Conservation (phyloP, 35 echinoderm and acorn worm species). For the Chiridota heheva region DNA sequence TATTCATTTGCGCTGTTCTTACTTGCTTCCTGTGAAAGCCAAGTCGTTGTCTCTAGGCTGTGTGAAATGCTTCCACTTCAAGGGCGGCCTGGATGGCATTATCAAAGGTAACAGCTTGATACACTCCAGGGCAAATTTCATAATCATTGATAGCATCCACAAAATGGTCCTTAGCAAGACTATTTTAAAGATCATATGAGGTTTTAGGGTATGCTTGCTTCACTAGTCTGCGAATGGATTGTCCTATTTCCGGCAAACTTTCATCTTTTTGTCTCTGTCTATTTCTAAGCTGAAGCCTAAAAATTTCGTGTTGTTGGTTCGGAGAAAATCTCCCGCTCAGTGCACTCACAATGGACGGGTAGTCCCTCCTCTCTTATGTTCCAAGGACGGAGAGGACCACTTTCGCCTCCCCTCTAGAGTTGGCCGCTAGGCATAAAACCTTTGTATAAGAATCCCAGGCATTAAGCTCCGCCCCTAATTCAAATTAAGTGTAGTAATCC, state of each 20-base stretch:
- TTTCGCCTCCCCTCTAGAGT: conserved; percentile 6
- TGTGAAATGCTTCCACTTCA: conserved; percentile 51
- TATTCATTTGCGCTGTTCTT: neutral
- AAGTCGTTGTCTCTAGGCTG: conserved; percentile 14
- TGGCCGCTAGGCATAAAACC: conserved; percentile 18
- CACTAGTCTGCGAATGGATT: neutral
- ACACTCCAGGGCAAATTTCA: conserved; percentile 11
- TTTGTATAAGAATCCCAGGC: neutral
- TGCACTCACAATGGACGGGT: neutral
- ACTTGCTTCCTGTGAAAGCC: neutral
- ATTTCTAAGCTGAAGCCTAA: neutral
- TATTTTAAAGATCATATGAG: neutral
- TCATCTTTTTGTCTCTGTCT: neutral
- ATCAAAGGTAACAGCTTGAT: neutral
- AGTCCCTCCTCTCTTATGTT: neutral
- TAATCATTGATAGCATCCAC: conserved; percentile 31
- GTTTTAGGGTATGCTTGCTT: conserved; percentile 9
- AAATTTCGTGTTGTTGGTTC: neutral
- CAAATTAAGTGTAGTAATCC: conserved; percentile 27
- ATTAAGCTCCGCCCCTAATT: conserved; percentile 24
- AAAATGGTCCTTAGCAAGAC: conserved; percentile 2
- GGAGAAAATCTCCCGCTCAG: neutral
- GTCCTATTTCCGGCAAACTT: neutral
- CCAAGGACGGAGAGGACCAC: neutral
- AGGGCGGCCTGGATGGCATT: conserved; percentile 31